Evolutionary conservation across 1,140 invertebrate genomes (phyloP).

Genomic region (Zaprionus taronus): DNA sequence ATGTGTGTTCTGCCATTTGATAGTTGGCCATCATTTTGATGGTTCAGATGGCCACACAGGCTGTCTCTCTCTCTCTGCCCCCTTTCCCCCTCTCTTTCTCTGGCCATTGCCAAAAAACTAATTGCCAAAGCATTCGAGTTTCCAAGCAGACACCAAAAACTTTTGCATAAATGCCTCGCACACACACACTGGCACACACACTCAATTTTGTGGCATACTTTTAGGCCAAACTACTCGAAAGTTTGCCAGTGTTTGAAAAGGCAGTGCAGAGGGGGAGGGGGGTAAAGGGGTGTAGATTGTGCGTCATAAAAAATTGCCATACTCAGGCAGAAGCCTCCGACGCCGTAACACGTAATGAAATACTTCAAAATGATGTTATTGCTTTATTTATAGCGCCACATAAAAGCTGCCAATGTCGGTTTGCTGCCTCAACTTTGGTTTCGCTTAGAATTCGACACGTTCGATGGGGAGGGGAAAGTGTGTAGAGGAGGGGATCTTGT

Average conservation of each 20-base stretch:
- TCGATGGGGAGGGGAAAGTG: too few species aligned
- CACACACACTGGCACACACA: conserved; percentile 12
- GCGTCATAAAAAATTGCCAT: conserved; percentile 74
- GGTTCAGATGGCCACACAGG: conserved; percentile 27
- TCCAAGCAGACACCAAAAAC: conserved; percentile 49
- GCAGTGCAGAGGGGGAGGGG: not conserved
- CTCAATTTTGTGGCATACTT: conserved; percentile 58
- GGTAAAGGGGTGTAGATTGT: conserved; percentile 13
- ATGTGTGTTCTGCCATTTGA: conserved; percentile 76
- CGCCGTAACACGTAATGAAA: conserved; percentile 79
- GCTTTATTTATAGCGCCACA: conserved; percentile 77
- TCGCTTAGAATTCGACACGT: conserved; percentile 11
- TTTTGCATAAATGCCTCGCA: conserved; percentile 73
- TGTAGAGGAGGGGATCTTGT: not conserved
- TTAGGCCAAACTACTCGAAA: conserved; percentile 62
- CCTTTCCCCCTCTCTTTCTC: not conserved
- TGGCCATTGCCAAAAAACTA: conserved; percentile 57
- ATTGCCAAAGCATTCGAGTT: conserved; percentile 58
- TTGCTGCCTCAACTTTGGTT: conserved; percentile 25
- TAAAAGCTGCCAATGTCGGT: conserved; percentile 49
- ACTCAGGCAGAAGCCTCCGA: conserved; percentile 48
- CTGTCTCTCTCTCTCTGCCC: not conserved
- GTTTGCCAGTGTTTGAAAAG: conserved; percentile 27
- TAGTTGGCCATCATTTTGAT: conserved; percentile 81
- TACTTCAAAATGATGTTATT: conserved; percentile 82